Evolutionary conservation across 2,888 invertebrate genomes (phyloP), one percentile per base, ranked within the genome.

Genomic region (Scelioninae gen. 1): DNA sequence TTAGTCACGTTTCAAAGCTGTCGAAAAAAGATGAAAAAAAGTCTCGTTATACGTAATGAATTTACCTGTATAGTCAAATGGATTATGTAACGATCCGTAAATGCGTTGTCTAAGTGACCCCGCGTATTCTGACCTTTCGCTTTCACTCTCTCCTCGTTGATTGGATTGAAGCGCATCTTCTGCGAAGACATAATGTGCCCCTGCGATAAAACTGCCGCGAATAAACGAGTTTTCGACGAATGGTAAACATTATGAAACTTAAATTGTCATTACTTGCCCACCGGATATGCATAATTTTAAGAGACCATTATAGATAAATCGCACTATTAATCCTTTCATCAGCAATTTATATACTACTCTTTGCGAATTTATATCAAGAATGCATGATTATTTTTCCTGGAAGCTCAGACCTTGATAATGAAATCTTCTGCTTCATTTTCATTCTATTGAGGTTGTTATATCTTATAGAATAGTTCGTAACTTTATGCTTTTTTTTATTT

Each of bases 91-190:
- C 49, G 63, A 60, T 82, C 84, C 80, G 86, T 89, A 88, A 88
- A 88, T 89, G 88, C 88, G 89, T 89, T 90, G 88, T 90, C 89
- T 86, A 86, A 86, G 84, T 88, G 90, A 91, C 90, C 90, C 89
- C 87, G 82, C 71, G 85, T 86, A 86, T 88, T 88, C 87, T 90
- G 92, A 92, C 92, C 92, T 92, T 92, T 92, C 88, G 90, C 92
- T 92, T 92, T 92, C 92, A 92, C 92, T 91, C 90, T 87, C 84
- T 82, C 82, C 68, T 83, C 66, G 71, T 75, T 87, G 85, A 85
- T 85, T 79, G 82, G 83, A 80, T 63, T 77, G 78, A 83, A 81
- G 85, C 84, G 85, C 84, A 85, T 83, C 85, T 82, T 83, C 75
- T 55, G 40, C 69, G 69, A 47, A 75, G 60, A 43, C 55, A 49